Evolutionary conservation across 2,888 invertebrate genomes (phyloP), one percentile per base, ranked within the genome.

Genomic region (Dasypogon diadema): DNA sequence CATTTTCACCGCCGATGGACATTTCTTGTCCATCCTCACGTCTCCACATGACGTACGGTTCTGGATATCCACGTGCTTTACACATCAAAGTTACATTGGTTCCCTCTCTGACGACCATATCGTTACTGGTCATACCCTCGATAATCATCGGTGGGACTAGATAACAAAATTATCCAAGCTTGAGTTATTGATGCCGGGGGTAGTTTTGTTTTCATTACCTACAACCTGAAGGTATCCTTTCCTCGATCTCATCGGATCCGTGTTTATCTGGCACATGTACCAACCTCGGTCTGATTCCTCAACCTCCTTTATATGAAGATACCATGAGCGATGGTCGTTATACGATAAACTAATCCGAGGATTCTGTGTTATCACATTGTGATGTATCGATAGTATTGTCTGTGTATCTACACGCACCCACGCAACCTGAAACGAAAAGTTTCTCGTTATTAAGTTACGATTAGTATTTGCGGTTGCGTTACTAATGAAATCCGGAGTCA

Each of bases 361-460:
- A 87, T 96, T 96, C 86, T 96, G 94, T 22, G 95, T 94, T 84
- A 96, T 96, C 79, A 96, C 94, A 84, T 93, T 94, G 86, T 95
- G 94, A 85, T 96, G 96, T 82, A 96, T 96, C 76, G 96, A 95
- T 75, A 96, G 88, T 82, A 96, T 95, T 1, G 96, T 96, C 86
- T 96, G 96, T 0, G 96, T 96, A 83, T 96, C 96, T 56, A 96
- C 95, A 46, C 95, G 91, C 12, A 96, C 96, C 96, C 96, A 96
- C 79, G 96, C 96, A 80, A 96, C 94, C 95, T 96, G 76, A 18
- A 75, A 70, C n/a, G 30, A 48, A 70, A 70, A 63, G 37, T 74
- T 76, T 65, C 48, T 54, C 16, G 30, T 77, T 75, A 58, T 77
- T 77, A 65, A 65, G 24, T 65, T 65, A 65, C 48, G 16, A 34